Base-by-base conservation (phyloP, 2,113 vertebrate genomes). In the Hyaena hyaena region DNA sequence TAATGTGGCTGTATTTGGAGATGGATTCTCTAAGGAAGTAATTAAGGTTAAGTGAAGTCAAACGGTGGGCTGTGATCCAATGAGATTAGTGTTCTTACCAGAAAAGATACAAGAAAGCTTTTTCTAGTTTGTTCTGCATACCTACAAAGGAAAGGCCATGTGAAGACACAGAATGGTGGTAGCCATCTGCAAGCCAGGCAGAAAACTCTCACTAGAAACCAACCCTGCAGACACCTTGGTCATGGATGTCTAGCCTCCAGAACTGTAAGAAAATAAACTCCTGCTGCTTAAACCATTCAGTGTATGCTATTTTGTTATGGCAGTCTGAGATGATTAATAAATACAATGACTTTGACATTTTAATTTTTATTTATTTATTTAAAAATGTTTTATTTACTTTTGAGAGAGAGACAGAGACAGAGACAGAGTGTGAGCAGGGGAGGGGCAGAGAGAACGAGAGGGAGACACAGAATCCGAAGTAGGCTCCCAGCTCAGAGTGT, bases 261-360 rank as follows among this genome's bases (percentile, higher is more conserved):
- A 86, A 93, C 74, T 77, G 10, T 21, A 15, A 68, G 71, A 80
- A 97, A 83, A 94, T 66, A 82, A 33, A 48, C 73, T 73, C 66
- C 24, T 65, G 16, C 61, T 53, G n/a, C 58, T 77, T 84, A 69
- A 87, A 26, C 11, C 4, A 55, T n/a, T 4, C 6, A 61, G 35
- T 85, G 43, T 10, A 23, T 61, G 58, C 10, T 66, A 68, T 74
- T 74, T 88, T 81, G 19, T 23, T 50, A 28, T 48, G 55, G 35
- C 45, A 43, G 31, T 15, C 21, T 6, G 61, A 81, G 33, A 65
- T 53, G 33, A 82, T 17, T 76, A 66, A 71, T 65, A 79, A 66
- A 71, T 65, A 79, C 10, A 84, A 45, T 65, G 39, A 71, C 11
- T 28, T 68, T 65, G 28, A 28, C 31, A 39, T 55, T 94, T 82